phyloP scores from a whole-genome alignment of 2,113 vertebrate species.

The Madoqua kirkii region DNA sequence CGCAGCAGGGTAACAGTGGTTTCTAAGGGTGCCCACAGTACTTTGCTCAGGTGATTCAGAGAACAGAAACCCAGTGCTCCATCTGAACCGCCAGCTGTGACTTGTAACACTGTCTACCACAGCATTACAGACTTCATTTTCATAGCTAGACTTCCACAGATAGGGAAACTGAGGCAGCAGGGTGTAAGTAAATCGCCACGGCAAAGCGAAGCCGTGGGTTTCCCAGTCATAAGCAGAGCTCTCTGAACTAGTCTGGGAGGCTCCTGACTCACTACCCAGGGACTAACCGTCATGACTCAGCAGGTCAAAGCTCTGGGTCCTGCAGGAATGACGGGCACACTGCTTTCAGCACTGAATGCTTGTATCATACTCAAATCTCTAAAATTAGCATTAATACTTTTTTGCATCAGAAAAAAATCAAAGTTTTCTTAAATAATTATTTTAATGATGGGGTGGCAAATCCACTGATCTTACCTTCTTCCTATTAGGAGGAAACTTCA shows the following conservation, averaged over 20 bases:
- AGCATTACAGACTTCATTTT: background rate
- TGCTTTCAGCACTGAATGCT: background rate
- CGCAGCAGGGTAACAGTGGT: background rate
- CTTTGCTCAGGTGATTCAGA: background rate
- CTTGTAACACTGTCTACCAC: background rate
- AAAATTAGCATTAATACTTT: background rate
- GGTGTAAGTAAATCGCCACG: background rate
- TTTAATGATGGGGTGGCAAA: background rate
- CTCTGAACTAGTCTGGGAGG: background rate
- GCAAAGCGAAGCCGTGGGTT: background rate
- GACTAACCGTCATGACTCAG: background rate
- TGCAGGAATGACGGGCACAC: background rate
- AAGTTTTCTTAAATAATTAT: background rate
- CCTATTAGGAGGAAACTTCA: conserved; percentile 90
- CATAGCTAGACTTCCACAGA: background rate
- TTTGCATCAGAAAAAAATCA: background rate
- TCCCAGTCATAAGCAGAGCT: background rate
- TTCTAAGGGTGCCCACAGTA: background rate
- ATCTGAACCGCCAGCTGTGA: background rate
- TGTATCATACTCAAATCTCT: background rate
- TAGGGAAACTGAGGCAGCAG: background rate
- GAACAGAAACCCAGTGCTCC: background rate
- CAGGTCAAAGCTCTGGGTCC: background rate
- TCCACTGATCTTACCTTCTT: conserved; percentile 82
- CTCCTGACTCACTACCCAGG: background rate